Evolutionary conservation across 2,888 invertebrate species (phyloP).

Genomic region (Phalera bucephala): DNA sequence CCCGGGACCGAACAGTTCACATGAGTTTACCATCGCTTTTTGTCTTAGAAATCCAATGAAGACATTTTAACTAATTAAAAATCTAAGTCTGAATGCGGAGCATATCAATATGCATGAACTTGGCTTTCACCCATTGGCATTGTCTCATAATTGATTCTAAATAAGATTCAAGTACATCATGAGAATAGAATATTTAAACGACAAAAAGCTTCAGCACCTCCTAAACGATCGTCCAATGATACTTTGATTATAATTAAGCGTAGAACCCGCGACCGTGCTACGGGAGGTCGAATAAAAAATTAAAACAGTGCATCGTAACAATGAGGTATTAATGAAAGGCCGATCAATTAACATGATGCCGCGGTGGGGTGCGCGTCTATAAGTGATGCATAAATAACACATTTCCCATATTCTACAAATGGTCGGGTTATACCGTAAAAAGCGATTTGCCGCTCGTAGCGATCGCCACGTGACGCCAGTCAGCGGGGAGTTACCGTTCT

Average conservation of each 20-base stretch:
- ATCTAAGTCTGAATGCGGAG: slow-evolving; percentile 44
- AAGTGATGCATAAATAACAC: slow-evolving; percentile 70
- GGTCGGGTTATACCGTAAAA: slow-evolving; percentile 62
- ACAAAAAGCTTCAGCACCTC: slow-evolving; percentile 36
- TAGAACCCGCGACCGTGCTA: slow-evolving; percentile 20
- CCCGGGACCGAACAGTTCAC: slow-evolving; percentile 45
- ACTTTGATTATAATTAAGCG: slow-evolving; percentile 38
- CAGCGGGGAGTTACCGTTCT: slow-evolving; percentile 57
- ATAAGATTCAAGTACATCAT: slow-evolving; percentile 15
- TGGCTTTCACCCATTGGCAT: too few species aligned
- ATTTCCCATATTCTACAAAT: slow-evolving; percentile 61
- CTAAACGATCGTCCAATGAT: slow-evolving; percentile 28
- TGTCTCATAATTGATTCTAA: slow-evolving; percentile 10
- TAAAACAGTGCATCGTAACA: slow-evolving; percentile 48
- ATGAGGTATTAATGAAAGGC: slow-evolving; percentile 66
- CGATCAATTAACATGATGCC: slow-evolving; percentile 67
- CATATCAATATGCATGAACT: slow-evolving; percentile 54
- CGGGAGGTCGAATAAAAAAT: slow-evolving; percentile 43
- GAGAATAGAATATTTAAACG: slow-evolving; percentile 24
- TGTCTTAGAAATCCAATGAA: slow-evolving; percentile 57
- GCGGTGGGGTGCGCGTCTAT: slow-evolving; percentile 57
- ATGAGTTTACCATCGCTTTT: slow-evolving; percentile 54
- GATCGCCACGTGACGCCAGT: slow-evolving; percentile 53
- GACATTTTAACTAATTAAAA: slow-evolving; percentile 65
- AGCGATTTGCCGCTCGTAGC: slow-evolving; percentile 53